Percentiles rank a stretch among this genome's conserved stretches.
These are phyloP conservation scores for Epizoanthus rinbou DNA, from an alignment of 92 coral and sea anemone species.

Conservation along the genomic window DNA sequence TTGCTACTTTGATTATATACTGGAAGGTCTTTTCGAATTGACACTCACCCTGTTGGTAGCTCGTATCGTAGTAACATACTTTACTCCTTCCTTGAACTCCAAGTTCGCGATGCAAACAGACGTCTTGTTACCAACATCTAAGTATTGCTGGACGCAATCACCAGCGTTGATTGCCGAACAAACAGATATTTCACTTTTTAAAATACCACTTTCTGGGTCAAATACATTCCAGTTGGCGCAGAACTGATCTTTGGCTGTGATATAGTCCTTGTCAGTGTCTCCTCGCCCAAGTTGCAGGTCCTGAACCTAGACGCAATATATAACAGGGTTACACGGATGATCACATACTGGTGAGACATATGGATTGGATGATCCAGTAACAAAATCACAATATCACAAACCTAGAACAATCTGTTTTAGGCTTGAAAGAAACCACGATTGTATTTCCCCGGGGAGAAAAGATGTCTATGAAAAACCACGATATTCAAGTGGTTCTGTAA, in stretches of 20 bases:
- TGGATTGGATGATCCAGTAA: too few species aligned
- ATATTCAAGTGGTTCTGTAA: too few species aligned
- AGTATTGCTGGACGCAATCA: slow-evolving; percentile 59
- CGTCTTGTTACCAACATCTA: slow-evolving; percentile 66
- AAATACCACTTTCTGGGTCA: slow-evolving; percentile 74
- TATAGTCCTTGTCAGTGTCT: slow-evolving; percentile 57
- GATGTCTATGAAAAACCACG: too few species aligned
- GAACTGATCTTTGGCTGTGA: slow-evolving; percentile 71
- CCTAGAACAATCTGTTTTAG: too few species aligned
- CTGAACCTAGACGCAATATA: slow-evolving; percentile 54
- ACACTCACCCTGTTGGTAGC: slow-evolving; percentile 63
- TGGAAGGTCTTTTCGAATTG: too few species aligned
- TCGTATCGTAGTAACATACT: slow-evolving; percentile 71
- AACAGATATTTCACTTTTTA: slow-evolving; percentile 69
- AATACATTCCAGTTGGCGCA: slow-evolving; percentile 78
- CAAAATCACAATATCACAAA: too few species aligned
- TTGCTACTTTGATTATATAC: too few species aligned
- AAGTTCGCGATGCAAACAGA: slow-evolving; percentile 76
- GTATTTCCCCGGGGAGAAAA: too few species aligned
- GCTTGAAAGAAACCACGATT: too few species aligned
- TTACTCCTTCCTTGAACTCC: slow-evolving; percentile 75
- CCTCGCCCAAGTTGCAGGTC: slow-evolving; percentile 67
- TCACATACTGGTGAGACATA: too few species aligned
- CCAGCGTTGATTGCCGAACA: slow-evolving; percentile 61
- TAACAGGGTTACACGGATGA: background rate